Percentiles rank a stretch among this genome's conserved stretches.
Evolutionary conservation across 1,140 invertebrate genomes (phyloP).

Genomic region (Dendroctonus valens): DNA sequence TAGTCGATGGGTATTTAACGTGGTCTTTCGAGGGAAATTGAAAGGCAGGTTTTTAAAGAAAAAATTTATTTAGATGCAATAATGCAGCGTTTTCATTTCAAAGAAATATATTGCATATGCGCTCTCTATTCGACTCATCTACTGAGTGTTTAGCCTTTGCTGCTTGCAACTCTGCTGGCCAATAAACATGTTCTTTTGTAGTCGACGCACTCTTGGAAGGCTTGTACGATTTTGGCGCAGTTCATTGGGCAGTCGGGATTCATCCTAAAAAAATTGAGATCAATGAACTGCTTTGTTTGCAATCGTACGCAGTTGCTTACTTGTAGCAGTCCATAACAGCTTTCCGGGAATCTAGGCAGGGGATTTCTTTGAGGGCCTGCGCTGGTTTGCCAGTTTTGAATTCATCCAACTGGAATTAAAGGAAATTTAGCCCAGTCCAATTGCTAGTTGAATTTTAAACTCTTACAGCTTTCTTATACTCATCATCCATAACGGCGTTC

Average conservation of each 20-base stretch:
- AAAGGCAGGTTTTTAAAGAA: background rate
- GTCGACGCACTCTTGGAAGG: slow-evolving; percentile 49
- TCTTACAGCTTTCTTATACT: slow-evolving; percentile 55
- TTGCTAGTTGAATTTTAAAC: background rate
- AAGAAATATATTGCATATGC: slow-evolving; percentile 17
- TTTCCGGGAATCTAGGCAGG: slow-evolving; percentile 41
- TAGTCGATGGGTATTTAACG: no score
- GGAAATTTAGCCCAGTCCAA: background rate
- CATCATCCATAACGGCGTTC: slow-evolving; percentile 53
- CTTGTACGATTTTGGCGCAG: slow-evolving; percentile 48
- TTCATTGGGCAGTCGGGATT: slow-evolving; percentile 46
- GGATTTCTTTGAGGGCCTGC: slow-evolving; percentile 31
- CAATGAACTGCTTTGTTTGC: background rate
- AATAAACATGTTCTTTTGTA: slow-evolving; percentile 38
- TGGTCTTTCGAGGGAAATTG: no score
- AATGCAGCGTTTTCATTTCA: background rate
- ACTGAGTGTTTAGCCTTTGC: slow-evolving; percentile 18
- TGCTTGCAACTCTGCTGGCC: slow-evolving; percentile 30
- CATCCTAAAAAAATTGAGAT: slow-evolving; percentile 12
- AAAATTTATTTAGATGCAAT: slow-evolving; percentile 7
- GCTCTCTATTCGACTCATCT: slow-evolving; percentile 1
- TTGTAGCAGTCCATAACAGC: slow-evolving; percentile 47
- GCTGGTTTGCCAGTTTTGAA: slow-evolving; percentile 27
- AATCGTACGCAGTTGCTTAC: slow-evolving; percentile 2
- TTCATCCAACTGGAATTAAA: slow-evolving; percentile 40